Conservation (phyloP, 2,797 vertebrate species). For the Nasua narica region DNA sequence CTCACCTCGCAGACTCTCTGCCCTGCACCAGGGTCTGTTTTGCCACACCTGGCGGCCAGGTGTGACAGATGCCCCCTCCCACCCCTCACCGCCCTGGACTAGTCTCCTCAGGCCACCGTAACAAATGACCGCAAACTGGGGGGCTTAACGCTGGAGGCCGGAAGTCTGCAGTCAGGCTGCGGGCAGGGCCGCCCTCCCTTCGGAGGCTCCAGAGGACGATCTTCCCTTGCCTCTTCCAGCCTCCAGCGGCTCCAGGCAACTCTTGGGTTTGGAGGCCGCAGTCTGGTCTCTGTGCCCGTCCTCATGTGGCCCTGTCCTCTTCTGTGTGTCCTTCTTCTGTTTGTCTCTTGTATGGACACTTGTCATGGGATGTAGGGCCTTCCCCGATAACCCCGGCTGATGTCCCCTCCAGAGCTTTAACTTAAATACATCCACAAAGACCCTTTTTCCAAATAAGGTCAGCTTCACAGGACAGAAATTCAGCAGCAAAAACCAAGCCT, state of each 20-base stretch:
- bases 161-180: not conserved
- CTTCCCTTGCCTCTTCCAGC: not conserved
- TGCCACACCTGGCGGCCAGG: not conserved
- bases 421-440: not conserved
- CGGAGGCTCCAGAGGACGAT: rapidly evolving
- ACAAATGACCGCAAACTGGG: not conserved
- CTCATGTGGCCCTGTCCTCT: rapidly evolving
- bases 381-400: no score
- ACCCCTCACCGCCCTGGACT: not conserved
- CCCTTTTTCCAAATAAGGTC: not conserved
- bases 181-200: not conserved
- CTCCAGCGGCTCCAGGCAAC: not conserved
- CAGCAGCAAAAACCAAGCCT: not conserved
- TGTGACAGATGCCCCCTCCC: not conserved
- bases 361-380: not conserved
- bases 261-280: rapidly evolving
- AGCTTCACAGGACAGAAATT: not conserved
- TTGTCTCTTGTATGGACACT: not conserved
- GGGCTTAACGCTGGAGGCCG: not conserved
- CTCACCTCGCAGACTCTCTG: not conserved
- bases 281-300: rapidly evolving
- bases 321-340: not conserved
- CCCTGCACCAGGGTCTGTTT: not conserved
- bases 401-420: not conserved
- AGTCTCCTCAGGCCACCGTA: not conserved